A percentile compares a stretch with the other conserved stretches of the same genome.
phyloP scores from a whole-genome alignment of 2,113 vertebrate genomes.

The Mustela lutreola region DNA sequence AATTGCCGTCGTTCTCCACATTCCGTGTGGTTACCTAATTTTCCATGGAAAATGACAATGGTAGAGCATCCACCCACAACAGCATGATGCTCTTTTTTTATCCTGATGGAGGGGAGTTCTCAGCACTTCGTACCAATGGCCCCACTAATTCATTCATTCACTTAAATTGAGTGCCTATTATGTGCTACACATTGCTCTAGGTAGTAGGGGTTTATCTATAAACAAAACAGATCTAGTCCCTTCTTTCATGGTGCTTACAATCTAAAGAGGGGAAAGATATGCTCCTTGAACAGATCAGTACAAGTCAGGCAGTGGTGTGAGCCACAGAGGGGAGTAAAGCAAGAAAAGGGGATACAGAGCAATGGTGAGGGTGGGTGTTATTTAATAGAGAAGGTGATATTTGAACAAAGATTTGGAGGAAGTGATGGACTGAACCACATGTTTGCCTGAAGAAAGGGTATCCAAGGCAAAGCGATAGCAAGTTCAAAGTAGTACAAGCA shows the following conservation, averaged over 20 bases:
- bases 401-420: neutral
- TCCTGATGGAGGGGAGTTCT: neutral
- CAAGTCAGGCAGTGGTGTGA: neutral
- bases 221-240: neutral
- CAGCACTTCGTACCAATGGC: neutral
- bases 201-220: neutral
- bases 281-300: neutral
- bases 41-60: neutral
- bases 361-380: neutral
- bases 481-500: neutral
- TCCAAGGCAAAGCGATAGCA: neutral
- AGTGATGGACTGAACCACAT: neutral
- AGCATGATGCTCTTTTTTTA: neutral
- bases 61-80: neutral
- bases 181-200: neutral
- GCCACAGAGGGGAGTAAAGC: neutral
- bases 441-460: neutral
- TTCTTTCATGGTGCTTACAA: neutral
- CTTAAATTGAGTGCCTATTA: neutral
- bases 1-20: neutral
- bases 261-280: neutral
- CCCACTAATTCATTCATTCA: constrained; percentile 10
- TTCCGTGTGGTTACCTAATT: neutral
- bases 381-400: neutral
- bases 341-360: neutral